Percentiles rank a stretch among this genome's conserved stretches.
Evolutionary conservation across 2,888 invertebrate genomes (phyloP).

Genomic region (Drosophila neotestacea): DNA sequence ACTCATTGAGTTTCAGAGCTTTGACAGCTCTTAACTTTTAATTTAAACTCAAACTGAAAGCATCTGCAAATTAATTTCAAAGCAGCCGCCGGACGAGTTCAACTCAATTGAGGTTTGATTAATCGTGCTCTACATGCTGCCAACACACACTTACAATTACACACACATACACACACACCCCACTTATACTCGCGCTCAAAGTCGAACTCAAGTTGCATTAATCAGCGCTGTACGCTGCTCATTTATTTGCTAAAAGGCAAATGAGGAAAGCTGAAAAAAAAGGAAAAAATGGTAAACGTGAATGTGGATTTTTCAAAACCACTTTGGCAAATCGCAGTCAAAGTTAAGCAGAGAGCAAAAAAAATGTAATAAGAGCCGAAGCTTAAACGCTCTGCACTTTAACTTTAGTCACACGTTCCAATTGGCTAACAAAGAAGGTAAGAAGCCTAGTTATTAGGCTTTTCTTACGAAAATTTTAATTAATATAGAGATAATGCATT

Average conservation of each 20-base stretch:
- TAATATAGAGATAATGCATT: no score
- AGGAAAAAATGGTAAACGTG: slow-evolving; percentile 29
- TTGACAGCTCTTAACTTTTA: slow-evolving; percentile 54
- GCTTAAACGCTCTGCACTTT: slow-evolving; percentile 24
- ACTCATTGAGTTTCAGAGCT: slow-evolving; percentile 22
- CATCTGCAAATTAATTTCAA: slow-evolving; percentile 67
- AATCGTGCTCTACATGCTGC: slow-evolving; percentile 56
- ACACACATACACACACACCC: neutral
- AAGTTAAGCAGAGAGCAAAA: slow-evolving; percentile 46
- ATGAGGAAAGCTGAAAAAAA: slow-evolving; percentile 49
- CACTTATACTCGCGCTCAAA: slow-evolving; percentile 31
- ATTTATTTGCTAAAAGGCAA: slow-evolving; percentile 73
- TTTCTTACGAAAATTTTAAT: no score
- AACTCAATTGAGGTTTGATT: slow-evolving; percentile 74
- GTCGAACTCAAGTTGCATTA: slow-evolving; percentile 71
- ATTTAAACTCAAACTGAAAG: slow-evolving; percentile 50
- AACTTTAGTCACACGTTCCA: no score
- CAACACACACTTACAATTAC: slow-evolving; percentile 19
- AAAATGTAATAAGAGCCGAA: neutral
- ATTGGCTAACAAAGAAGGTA: no score
- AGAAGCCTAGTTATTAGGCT: no score
- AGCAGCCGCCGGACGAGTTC: slow-evolving; percentile 42
- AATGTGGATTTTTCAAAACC: slow-evolving; percentile 52
- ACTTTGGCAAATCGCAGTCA: slow-evolving; percentile 70
- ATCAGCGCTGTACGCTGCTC: slow-evolving; percentile 74